phyloP scores from a whole-genome alignment of 1,140 invertebrate genomes.

The Arion vulgaris region DNA sequence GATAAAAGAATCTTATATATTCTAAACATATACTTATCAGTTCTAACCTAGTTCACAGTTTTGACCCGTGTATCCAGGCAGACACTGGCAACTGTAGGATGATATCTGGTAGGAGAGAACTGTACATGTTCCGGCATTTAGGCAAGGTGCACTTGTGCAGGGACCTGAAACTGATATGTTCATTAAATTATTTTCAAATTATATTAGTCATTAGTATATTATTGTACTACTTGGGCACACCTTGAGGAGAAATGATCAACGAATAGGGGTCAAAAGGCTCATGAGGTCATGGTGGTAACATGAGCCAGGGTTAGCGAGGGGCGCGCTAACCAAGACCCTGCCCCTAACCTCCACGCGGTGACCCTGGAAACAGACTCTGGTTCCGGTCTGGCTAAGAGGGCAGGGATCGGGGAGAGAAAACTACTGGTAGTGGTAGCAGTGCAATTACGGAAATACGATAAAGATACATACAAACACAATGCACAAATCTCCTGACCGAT shows the following conservation, averaged over 20 bases:
- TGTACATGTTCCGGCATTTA: slow-evolving; percentile 55
- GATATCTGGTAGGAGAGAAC: slow-evolving; percentile 66
- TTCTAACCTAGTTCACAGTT: slow-evolving; percentile 65
- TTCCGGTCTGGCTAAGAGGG: too few species aligned
- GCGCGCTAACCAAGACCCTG: too few species aligned
- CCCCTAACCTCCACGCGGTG: neutral
- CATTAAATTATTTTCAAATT: neutral
- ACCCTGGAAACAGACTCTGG: too few species aligned
- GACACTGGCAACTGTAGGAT: slow-evolving; percentile 46
- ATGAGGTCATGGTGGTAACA: neutral
- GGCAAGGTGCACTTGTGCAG: slow-evolving; percentile 51
- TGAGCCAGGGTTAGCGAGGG: neutral
- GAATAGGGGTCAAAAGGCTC: neutral
- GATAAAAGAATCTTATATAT: too few species aligned
- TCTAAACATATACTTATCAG: too few species aligned
- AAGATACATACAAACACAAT: too few species aligned
- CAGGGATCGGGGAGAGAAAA: too few species aligned
- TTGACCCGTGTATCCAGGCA: slow-evolving; percentile 48
- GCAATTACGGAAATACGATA: too few species aligned
- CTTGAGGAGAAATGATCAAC: neutral
- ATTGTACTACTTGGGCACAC: too few species aligned
- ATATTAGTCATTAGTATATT: too few species aligned
- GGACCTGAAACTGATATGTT: slow-evolving; percentile 36
- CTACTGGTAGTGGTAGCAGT: too few species aligned
- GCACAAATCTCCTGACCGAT: too few species aligned